A percentile compares a stretch with the other conserved stretches of the same genome.
phyloP scores from a whole-genome alignment of 2,888 invertebrate genomes.

The Zhuqinia jingwanae region DNA sequence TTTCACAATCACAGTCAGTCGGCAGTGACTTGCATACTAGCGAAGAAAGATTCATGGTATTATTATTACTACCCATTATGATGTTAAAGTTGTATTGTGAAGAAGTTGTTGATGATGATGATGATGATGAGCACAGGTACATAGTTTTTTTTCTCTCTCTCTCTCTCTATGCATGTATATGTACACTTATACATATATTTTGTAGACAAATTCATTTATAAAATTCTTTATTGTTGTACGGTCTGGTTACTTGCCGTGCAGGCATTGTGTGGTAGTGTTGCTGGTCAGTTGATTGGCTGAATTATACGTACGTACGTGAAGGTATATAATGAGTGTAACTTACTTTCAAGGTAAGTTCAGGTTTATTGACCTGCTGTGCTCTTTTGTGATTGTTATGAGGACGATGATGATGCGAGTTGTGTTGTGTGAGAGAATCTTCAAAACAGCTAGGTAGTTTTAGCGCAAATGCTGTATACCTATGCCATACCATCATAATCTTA shows the following conservation, averaged over 20 bases:
- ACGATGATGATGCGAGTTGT: slow-evolving; percentile 44
- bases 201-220: slow-evolving; percentile 49
- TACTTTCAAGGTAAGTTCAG: slow-evolving; percentile 79
- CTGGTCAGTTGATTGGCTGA: slow-evolving; percentile 72
- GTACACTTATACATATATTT: not conserved
- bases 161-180: not conserved
- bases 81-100: slow-evolving; percentile 7
- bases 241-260: slow-evolving; percentile 61
- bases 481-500: not conserved
- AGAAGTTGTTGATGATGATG: too few relatives aligned
- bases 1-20: slow-evolving; percentile 62
- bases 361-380: slow-evolving; percentile 78
- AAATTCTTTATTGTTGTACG: slow-evolving; percentile 48
- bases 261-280: slow-evolving; percentile 57
- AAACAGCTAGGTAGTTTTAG: slow-evolving; percentile 48
- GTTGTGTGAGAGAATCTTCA: slow-evolving; percentile 54
- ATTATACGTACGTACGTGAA: slow-evolving; percentile 56
- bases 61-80: slow-evolving; percentile 21
- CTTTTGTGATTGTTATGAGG: slow-evolving; percentile 56
- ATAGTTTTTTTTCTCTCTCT: too few relatives aligned
- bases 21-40: slow-evolving; percentile 53
- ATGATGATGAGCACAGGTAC: not conserved
- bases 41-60: slow-evolving; percentile 38
- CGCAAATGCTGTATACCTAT: not conserved
- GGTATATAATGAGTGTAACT: slow-evolving; percentile 72